These are phyloP conservation scores for Armadillidium nasatum DNA, from an alignment of 1,140 invertebrate species.

Conservation along the genomic window DNA sequence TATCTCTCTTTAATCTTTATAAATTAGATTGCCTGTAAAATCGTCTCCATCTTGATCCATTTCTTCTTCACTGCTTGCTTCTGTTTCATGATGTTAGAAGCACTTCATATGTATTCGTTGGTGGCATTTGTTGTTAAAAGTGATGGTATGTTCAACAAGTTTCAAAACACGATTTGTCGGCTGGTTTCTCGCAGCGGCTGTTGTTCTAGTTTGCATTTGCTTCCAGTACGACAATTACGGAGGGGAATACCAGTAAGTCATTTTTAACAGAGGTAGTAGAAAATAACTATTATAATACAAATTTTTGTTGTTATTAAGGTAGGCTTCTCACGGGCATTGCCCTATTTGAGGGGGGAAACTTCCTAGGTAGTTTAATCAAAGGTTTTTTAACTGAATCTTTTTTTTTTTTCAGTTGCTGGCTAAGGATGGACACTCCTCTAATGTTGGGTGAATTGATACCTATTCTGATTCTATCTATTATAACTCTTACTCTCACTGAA, in stretches of 20 bases:
- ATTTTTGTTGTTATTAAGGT: neutral
- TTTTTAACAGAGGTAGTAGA: neutral
- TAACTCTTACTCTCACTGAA: slow-evolving; percentile 45
- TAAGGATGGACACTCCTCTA: slow-evolving; percentile 43
- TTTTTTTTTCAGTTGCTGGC: slow-evolving; percentile 40
- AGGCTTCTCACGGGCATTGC: no score
- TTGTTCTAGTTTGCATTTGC: slow-evolving; percentile 46
- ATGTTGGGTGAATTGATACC: slow-evolving; percentile 42
- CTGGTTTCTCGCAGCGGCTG: slow-evolving; percentile 46
- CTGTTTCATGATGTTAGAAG: slow-evolving; percentile 48
- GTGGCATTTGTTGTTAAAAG: slow-evolving; percentile 48
- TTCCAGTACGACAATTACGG: slow-evolving; percentile 48
- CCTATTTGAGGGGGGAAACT: no score
- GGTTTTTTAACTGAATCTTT: neutral
- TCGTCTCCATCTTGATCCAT: slow-evolving; percentile 47
- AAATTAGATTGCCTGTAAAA: slow-evolving; percentile 44
- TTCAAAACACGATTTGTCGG: slow-evolving; percentile 48
- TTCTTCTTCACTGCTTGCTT: slow-evolving; percentile 50
- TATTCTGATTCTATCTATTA: slow-evolving; percentile 35
- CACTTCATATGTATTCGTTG: slow-evolving; percentile 48
- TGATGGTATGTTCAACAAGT: slow-evolving; percentile 46
- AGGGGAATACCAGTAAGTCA: slow-evolving; percentile 47
- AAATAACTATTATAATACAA: no score
- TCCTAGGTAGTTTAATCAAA: neutral
- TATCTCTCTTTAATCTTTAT: no score